phyloP scores from a whole-genome alignment of 2,113 vertebrate genomes.

The Chaetura pelagica region DNA sequence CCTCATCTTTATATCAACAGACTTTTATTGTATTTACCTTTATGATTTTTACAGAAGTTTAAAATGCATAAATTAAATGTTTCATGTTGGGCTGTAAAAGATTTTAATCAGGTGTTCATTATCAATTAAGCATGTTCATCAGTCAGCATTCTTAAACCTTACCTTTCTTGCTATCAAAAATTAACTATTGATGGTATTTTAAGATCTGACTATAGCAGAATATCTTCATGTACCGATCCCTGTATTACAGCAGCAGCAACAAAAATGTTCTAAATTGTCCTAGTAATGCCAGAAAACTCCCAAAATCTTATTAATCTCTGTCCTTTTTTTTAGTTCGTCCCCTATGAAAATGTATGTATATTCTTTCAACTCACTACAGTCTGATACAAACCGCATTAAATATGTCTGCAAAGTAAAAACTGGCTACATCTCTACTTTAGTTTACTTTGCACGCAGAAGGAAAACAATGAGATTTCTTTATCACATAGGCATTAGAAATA shows the following conservation, averaged over 20 bases:
- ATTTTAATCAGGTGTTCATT: conserved; percentile 6
- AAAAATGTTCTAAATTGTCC: background rate
- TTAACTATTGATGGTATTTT: background rate
- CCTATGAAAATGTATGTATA: background rate
- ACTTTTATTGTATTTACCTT: background rate
- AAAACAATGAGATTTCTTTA: background rate
- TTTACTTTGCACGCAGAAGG: background rate
- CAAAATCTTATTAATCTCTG: background rate
- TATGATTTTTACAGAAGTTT: background rate
- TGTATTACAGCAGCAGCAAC: background rate
- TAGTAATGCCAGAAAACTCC: background rate
- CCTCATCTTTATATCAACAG: background rate
- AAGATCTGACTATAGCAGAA: background rate
- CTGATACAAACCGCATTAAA: background rate
- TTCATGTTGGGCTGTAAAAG: background rate
- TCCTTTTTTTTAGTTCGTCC: background rate
- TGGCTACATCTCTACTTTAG: background rate
- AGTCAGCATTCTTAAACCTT: background rate
- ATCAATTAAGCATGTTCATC: conserved; percentile 12
- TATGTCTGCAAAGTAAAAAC: background rate
- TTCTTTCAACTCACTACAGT: background rate
- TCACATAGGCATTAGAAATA: background rate
- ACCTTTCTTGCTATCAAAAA: background rate
- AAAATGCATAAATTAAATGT: background rate
- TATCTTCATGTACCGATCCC: background rate